phyloP scores from a whole-genome alignment of 2,113 vertebrate genomes.

The Macheiramphus alcinus region DNA sequence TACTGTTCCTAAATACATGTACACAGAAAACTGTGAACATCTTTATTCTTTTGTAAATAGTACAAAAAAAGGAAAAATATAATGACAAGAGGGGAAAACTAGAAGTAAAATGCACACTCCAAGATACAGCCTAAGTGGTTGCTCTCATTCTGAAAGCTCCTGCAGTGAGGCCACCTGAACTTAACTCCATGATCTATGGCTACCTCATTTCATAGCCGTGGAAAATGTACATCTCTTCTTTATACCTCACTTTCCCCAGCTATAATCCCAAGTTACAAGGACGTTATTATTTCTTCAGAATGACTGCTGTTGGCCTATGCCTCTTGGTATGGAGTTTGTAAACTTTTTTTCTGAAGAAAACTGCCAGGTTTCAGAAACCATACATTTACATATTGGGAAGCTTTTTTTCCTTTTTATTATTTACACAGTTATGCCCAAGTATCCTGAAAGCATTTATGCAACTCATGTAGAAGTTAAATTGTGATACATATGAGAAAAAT shows the following conservation, averaged over 20 bases:
- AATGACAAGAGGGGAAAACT: background rate
- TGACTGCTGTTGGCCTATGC: background rate
- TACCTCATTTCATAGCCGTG: background rate
- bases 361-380: background rate
- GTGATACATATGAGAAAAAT: background rate
- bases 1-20: background rate
- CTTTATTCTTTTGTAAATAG: background rate
- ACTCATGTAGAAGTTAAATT: background rate
- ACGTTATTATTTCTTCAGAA: background rate
- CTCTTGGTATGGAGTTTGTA: background rate
- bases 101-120: background rate
- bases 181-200: background rate
- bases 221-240: background rate
- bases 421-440: background rate
- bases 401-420: background rate
- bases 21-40: background rate
- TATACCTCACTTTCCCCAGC: background rate
- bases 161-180: background rate
- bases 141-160: background rate
- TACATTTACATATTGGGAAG: background rate
- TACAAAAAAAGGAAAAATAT: background rate
- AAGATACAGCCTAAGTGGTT: background rate
- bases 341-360: background rate
- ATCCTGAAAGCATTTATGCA: background rate
- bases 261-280: background rate